Evolutionary conservation across 1,140 invertebrate genomes (phyloP).

Genomic region (Planococcus citri): DNA sequence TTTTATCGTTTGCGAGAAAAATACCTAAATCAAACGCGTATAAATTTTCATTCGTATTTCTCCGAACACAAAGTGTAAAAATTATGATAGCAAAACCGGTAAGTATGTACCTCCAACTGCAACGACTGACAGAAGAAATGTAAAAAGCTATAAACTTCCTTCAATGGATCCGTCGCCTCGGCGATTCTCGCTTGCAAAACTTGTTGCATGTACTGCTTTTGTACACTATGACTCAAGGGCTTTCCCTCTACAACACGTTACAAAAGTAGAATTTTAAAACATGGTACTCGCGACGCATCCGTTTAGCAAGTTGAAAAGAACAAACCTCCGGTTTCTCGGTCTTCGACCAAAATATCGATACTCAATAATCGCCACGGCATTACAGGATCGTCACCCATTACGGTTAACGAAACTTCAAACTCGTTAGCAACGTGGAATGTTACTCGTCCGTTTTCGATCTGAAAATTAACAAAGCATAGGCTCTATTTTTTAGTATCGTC

Average conservation of each 20-base stretch:
- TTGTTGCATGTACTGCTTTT: constrained; percentile 85
- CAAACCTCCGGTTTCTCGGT: constrained; percentile 84
- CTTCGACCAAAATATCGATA: constrained; percentile 89
- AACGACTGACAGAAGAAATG: constrained; percentile 92
- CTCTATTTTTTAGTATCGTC: no score
- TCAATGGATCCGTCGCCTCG: constrained; percentile 57
- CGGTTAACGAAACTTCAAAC: constrained; percentile 85
- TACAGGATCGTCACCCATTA: constrained; percentile 88
- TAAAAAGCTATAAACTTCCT: constrained; percentile 75
- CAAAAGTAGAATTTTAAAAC: no score
- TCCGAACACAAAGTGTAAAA: no score
- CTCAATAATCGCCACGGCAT: constrained; percentile 91
- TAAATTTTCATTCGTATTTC: no score
- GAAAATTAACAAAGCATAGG: no score
- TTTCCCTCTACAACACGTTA: constrained; percentile 91
- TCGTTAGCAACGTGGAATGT: constrained; percentile 92
- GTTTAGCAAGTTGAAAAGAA: no score
- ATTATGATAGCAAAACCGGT: no score
- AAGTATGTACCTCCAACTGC: constrained; percentile 87
- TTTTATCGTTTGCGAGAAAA: constrained; percentile 7
- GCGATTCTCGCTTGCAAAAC: constrained; percentile 75
- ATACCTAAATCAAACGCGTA: no score
- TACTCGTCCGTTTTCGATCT: constrained; percentile 82
- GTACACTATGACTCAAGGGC: constrained; percentile 79
- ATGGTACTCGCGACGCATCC: no score